Evolutionary conservation across 1,140 invertebrate species (phyloP).

Genomic region (Dendroctonus ponderosae): DNA sequence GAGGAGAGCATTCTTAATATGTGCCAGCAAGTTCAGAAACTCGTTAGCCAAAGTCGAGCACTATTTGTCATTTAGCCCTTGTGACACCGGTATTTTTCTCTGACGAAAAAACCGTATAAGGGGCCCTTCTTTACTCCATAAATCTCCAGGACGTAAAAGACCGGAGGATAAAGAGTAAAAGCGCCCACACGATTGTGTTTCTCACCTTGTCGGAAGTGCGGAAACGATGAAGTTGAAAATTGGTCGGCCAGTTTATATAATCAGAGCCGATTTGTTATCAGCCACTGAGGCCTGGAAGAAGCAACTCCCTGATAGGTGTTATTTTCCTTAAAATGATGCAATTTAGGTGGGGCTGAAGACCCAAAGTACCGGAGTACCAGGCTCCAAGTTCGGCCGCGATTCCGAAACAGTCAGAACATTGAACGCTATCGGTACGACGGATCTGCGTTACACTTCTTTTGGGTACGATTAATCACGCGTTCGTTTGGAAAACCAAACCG

Average conservation of each 20-base stretch:
- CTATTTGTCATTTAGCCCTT: slow-evolving; percentile 15
- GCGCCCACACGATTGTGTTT: slow-evolving; percentile 10
- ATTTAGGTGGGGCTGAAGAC: too few species aligned
- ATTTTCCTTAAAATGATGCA: background rate
- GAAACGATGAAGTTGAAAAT: background rate
- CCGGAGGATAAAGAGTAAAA: slow-evolving; percentile 15
- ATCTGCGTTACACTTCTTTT: background rate
- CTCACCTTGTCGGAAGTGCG: slow-evolving; percentile 3
- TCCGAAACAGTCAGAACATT: too few species aligned
- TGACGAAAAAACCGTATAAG: slow-evolving; percentile 14
- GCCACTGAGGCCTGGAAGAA: too few species aligned
- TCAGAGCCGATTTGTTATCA: too few species aligned
- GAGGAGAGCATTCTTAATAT: background rate
- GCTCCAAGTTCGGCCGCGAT: too few species aligned
- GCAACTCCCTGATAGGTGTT: too few species aligned
- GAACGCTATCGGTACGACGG: background rate
- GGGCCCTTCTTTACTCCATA: slow-evolving; percentile 16
- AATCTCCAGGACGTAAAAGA: slow-evolving; percentile 16
- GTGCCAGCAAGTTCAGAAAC: slow-evolving; percentile 1
- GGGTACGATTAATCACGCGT: too few species aligned
- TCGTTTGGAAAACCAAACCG: too few species aligned
- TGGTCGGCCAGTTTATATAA: too few species aligned
- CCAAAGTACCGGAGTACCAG: too few species aligned
- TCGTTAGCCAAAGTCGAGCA: slow-evolving; percentile 1
- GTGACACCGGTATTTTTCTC: slow-evolving; percentile 20